These are phyloP conservation scores for Zele albiditarsus DNA, from an alignment of 2,888 invertebrate species.

Conservation along the genomic window DNA sequence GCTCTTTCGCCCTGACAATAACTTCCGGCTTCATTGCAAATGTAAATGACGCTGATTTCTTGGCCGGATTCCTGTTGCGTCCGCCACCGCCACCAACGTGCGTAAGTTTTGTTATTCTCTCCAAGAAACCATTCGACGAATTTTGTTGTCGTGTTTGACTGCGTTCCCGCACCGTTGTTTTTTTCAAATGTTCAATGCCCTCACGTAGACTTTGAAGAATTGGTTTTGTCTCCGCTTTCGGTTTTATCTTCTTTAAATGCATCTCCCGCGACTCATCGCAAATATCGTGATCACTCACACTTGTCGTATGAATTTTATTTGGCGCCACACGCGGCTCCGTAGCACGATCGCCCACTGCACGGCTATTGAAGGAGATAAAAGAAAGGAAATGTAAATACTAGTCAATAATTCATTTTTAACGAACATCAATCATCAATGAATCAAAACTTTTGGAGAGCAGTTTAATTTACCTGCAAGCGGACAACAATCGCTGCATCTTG, in stretches of 20 bases:
- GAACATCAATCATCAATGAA: too few species aligned
- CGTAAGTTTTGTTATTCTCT: constrained; percentile 67
- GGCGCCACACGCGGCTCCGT: constrained; percentile 70
- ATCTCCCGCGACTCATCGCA: constrained; percentile 66
- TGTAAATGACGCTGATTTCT: constrained; percentile 72
- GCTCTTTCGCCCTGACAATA: constrained; percentile 66
- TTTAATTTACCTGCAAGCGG: constrained; percentile 71
- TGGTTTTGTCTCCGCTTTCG: constrained; percentile 67
- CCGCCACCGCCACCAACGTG: constrained; percentile 55
- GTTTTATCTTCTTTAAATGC: constrained; percentile 69
- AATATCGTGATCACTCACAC: constrained; percentile 21
- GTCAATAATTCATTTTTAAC: too few species aligned
- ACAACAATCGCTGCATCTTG: constrained; percentile 73
- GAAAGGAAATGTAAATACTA: not conserved
- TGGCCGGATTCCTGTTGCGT: constrained; percentile 68
- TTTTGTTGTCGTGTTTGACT: constrained; percentile 55
- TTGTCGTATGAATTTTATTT: constrained; percentile 60
- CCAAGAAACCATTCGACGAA: constrained; percentile 64
- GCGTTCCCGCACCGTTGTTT: constrained; percentile 60
- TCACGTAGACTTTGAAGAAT: constrained; percentile 68
- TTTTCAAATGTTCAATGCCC: constrained; percentile 67
- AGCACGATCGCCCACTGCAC: constrained; percentile 69
- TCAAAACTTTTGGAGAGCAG: too few species aligned
- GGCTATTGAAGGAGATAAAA: constrained; percentile 52
- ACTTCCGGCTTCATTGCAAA: constrained; percentile 69